These are phyloP conservation scores for Melanotaenia parkinsoni DNA, from an alignment of 2,797 vertebrate species.

Conservation along the genomic window DNA sequence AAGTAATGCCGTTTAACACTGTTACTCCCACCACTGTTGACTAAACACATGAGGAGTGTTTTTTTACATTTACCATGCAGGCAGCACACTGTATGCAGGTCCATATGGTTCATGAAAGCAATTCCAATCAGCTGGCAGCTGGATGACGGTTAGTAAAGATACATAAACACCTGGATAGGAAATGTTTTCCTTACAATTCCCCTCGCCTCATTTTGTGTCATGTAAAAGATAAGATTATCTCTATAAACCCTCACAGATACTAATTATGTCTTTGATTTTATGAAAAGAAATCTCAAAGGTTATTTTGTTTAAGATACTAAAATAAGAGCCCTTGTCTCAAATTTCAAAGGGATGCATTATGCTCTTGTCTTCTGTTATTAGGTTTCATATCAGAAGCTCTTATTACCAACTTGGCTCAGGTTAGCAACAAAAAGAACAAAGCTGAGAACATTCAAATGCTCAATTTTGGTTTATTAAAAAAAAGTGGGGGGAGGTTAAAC, in stretches of 20 bases:
- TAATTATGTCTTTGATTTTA: background rate
- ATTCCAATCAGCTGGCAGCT: slow-evolving; percentile 43
- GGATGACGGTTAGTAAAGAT: slow-evolving; percentile 19
- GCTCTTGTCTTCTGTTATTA: background rate
- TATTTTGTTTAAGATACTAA: background rate
- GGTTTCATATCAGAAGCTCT: background rate
- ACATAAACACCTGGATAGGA: slow-evolving; percentile 24
- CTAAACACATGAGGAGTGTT: background rate
- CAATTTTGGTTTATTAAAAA: background rate
- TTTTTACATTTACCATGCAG: slow-evolving; percentile 33
- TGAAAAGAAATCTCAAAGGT: background rate
- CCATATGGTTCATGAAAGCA: slow-evolving; percentile 33
- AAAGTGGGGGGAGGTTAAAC: no score
- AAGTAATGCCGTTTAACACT: no score
- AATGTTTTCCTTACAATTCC: slow-evolving; percentile 10
- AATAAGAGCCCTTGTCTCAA: background rate
- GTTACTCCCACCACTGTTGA: no score
- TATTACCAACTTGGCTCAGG: background rate
- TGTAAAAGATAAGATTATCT: background rate
- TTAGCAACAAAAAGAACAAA: background rate
- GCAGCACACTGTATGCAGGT: background rate
- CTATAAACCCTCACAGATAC: background rate
- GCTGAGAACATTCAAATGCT: background rate
- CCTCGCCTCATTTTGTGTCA: background rate
- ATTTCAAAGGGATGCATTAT: background rate